A percentile compares a stretch with the other conserved stretches of the same genome.
Conservation (phyloP, 92 coral and sea anemone genomes). For the Umimayanthus kanabou region DNA sequence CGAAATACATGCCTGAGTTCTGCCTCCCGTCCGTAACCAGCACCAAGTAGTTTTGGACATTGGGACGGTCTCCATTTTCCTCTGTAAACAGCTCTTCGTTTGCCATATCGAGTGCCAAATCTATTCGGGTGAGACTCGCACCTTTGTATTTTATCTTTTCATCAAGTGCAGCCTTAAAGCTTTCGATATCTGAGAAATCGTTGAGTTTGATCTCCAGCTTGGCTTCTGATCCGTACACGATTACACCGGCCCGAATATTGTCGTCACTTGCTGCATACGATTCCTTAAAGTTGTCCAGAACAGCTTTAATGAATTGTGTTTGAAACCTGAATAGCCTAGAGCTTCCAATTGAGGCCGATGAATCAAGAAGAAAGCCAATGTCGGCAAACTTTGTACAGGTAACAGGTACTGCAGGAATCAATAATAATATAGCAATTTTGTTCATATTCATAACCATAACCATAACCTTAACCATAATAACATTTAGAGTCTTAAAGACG, state of each 20-base stretch:
- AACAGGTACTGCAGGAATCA: constrained; percentile 14
- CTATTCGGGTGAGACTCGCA: constrained; percentile 20
- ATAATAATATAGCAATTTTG: neutral
- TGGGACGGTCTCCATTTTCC: constrained; percentile 37
- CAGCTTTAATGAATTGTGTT: constrained; percentile 23
- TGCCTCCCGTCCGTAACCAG: constrained; percentile 33
- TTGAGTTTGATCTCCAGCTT: constrained; percentile 28
- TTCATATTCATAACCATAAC: neutral
- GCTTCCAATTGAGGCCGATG: constrained; percentile 31
- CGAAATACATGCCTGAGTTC: neutral
- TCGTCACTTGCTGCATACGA: neutral
- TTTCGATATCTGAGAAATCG: constrained; percentile 5
- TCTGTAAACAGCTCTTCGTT: constrained; percentile 7
- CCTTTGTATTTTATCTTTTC: neutral
- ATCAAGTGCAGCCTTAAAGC: constrained; percentile 24
- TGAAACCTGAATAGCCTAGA: constrained; percentile 14
- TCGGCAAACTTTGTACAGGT: constrained; percentile 25
- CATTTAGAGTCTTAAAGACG: neutral
- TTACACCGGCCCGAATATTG: constrained; percentile 24
- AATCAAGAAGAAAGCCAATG: constrained; percentile 35
- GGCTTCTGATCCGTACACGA: constrained; percentile 29
- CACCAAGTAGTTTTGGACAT: constrained; percentile 18
- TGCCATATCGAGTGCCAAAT: constrained; percentile 35
- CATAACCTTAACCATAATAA: neutral
- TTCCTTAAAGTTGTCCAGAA: constrained; percentile 18